Conservation (phyloP, 2,113 vertebrate genomes). For the Siniperca chuatsi region DNA sequence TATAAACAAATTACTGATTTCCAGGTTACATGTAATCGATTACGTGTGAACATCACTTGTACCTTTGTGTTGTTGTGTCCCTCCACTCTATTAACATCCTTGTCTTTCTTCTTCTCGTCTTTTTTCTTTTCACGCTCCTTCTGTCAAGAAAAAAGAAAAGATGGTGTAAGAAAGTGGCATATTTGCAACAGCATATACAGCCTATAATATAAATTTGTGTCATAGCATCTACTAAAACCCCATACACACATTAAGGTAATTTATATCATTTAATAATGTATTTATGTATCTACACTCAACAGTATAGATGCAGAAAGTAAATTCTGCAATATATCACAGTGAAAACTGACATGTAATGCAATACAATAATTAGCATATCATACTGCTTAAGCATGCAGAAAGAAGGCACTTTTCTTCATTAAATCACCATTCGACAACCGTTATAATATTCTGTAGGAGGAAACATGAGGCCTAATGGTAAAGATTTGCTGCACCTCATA, state of each 20-base stretch:
- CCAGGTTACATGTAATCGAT: neutral
- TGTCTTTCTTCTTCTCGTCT: slow-evolving; percentile 77
- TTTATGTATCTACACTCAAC: neutral
- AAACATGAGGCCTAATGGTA: neutral
- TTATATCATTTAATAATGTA: neutral
- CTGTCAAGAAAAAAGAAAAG: slow-evolving; percentile 23
- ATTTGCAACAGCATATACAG: neutral
- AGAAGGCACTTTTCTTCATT: slow-evolving; percentile 25
- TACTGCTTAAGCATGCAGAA: slow-evolving; percentile 6
- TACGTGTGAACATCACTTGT: neutral
- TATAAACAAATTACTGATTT: neutral
- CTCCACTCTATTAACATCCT: slow-evolving; percentile 67
- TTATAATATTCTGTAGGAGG: slow-evolving; percentile 11
- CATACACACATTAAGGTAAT: neutral
- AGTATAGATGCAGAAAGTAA: neutral
- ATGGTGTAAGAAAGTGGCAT: neutral
- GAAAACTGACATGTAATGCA: slow-evolving; percentile 2
- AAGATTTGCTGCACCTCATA: slow-evolving; percentile 29
- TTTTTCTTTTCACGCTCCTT: slow-evolving; percentile 75
- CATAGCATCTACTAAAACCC: neutral
- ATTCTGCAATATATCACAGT: neutral
- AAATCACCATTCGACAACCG: slow-evolving; percentile 11
- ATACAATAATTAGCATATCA: neutral
- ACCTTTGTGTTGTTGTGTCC: slow-evolving; percentile 72
- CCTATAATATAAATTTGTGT: neutral